Conservation (phyloP, 2,797 vertebrate species). For the Acanthopagrus latus region DNA sequence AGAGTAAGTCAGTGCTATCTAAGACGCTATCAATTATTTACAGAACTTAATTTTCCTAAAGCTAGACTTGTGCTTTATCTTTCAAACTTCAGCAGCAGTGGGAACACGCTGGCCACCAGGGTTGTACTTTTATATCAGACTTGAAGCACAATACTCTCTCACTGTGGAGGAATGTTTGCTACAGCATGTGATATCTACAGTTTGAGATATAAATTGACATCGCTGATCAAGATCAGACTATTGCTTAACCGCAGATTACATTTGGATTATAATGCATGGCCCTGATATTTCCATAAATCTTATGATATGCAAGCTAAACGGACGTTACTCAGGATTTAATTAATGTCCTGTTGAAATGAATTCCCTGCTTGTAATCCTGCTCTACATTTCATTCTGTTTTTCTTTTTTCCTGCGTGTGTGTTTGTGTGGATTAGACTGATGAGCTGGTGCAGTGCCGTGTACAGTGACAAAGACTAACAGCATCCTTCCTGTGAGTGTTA, state of each 20-base stretch:
- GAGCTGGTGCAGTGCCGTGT: slow-evolving; percentile 15
- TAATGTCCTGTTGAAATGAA: slow-evolving; percentile 37
- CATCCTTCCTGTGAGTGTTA: slow-evolving; percentile 61
- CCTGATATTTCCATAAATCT: not conserved
- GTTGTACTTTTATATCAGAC: not conserved
- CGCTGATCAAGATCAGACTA: slow-evolving; percentile 4
- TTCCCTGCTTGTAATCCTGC: slow-evolving; percentile 48
- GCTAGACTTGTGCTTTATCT: not conserved
- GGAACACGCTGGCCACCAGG: not conserved
- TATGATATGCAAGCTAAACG: slow-evolving; percentile 18
- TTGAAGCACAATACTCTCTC: not conserved
- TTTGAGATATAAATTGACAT: not conserved
- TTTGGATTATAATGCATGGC: slow-evolving; percentile 1
- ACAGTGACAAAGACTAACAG: slow-evolving; percentile 39
- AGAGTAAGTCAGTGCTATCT: not conserved
- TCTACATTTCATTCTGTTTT: slow-evolving; percentile 23
- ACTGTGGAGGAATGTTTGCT: not conserved
- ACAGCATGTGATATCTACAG: not conserved
- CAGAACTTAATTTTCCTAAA: slow-evolving; percentile 13
- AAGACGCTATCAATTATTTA: slow-evolving; percentile 49
- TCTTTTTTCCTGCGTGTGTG: slow-evolving; percentile 2
- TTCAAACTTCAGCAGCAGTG: slow-evolving; percentile 17
- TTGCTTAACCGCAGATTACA: slow-evolving; percentile 19
- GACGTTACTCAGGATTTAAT: slow-evolving; percentile 22
- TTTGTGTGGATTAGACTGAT: slow-evolving; percentile 54